These are phyloP conservation scores for Sebastes itinus DNA, from an alignment of 2,797 vertebrate genomes.

Conservation along the genomic window DNA sequence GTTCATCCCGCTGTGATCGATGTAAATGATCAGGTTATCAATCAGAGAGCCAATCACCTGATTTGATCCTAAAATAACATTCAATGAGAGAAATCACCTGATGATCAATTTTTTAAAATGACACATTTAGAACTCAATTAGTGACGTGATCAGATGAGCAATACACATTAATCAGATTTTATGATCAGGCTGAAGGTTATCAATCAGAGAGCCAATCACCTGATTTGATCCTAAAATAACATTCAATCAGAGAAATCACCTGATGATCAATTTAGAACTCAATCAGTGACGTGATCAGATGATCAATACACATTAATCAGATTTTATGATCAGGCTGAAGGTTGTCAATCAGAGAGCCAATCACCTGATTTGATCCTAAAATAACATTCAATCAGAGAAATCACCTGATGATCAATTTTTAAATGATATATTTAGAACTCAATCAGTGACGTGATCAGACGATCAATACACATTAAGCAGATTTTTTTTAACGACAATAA, in stretches of 20 bases:
- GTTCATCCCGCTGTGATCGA: background rate
- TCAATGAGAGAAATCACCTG: background rate
- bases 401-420: background rate
- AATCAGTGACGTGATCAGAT: too few species aligned
- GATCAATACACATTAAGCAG: background rate
- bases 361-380: background rate
- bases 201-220: background rate
- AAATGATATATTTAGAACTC: background rate
- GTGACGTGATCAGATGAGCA: background rate
- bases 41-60: background rate
- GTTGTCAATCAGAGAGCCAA: slow-evolving; percentile 13
- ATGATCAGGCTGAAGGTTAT: slow-evolving; percentile 19
- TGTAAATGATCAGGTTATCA: slow-evolving; percentile 17
- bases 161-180: background rate
- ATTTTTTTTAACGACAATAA: too few species aligned
- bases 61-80: background rate
- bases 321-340: background rate
- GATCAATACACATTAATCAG: background rate
- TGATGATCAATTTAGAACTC: background rate
- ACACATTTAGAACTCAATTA: background rate
- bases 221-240: background rate
- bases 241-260: background rate
- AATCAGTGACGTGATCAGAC: background rate
- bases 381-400: background rate
- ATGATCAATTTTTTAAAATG: background rate